phyloP scores from a whole-genome alignment of 2,113 vertebrate species.

The Plotosus lineatus region DNA sequence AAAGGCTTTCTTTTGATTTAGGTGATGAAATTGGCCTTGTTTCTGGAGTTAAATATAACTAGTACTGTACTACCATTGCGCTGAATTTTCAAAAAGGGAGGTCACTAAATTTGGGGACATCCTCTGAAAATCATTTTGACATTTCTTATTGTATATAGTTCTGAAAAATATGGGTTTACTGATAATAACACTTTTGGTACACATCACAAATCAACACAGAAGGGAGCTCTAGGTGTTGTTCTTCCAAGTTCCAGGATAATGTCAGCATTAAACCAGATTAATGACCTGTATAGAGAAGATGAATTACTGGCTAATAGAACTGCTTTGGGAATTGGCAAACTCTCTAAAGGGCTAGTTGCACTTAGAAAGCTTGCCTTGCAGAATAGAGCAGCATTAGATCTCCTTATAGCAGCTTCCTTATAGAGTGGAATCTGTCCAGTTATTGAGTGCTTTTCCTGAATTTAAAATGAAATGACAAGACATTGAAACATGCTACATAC shows the following conservation, averaged over 20 bases:
- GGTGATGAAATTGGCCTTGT: too few species aligned
- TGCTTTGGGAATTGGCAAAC: constrained; percentile 9
- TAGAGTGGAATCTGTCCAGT: constrained; percentile 19
- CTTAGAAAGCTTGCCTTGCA: constrained; percentile 10
- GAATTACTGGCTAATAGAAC: constrained; percentile 22
- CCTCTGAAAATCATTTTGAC: not conserved
- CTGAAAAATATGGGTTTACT: not conserved
- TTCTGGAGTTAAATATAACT: too few species aligned
- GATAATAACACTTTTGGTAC: not conserved
- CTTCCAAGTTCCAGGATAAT: constrained; percentile 15
- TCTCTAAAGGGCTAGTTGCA: constrained; percentile 3
- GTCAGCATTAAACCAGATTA: constrained; percentile 26
- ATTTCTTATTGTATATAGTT: not conserved
- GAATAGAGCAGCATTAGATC: not conserved
- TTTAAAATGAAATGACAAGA: not conserved
- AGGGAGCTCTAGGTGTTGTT: not conserved
- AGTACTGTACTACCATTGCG: not conserved
- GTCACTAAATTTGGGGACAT: not conserved
- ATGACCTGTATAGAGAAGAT: constrained; percentile 21
- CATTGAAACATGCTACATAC: not conserved
- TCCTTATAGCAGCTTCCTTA: not conserved
- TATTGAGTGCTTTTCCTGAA: not conserved
- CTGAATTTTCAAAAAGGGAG: not conserved
- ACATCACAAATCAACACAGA: not conserved
- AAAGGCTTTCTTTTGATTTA: too few species aligned